Percentiles rank a stretch among this genome's conserved stretches.
Conservation (phyloP, 2,888 invertebrate species). For the Oeneis ivallda region DNA sequence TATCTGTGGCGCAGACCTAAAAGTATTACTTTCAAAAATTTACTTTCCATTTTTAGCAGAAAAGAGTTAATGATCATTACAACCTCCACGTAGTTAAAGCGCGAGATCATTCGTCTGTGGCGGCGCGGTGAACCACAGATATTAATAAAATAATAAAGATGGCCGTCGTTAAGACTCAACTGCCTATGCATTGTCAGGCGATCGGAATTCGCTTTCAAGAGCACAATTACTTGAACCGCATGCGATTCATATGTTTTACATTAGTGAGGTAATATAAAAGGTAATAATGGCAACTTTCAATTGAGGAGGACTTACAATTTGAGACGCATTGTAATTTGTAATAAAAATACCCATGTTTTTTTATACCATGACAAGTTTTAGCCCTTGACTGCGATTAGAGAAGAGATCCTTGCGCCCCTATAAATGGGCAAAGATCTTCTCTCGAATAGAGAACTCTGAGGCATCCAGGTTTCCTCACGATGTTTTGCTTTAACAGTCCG, state of each 20-base stretch:
- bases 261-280: conserved; percentile 21
- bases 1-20: too few species aligned
- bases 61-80: conserved; percentile 11
- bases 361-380: too few species aligned
- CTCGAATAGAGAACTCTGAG: too few species aligned
- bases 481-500: too few species aligned
- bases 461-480: too few species aligned
- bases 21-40: background rate
- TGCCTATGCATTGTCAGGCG: conserved; percentile 61
- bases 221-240: conserved; percentile 39
- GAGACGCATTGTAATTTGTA: background rate
- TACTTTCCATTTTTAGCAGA: background rate
- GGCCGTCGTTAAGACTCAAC: conserved; percentile 57
- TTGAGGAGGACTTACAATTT: background rate
- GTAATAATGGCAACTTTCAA: conserved; percentile 13
- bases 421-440: too few species aligned
- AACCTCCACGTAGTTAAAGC: conserved; percentile 36
- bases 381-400: too few species aligned
- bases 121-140: conserved; percentile 66
- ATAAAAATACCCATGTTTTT: background rate
- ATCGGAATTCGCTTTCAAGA: conserved; percentile 51
- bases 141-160: conserved; percentile 62
- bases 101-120: conserved; percentile 42
- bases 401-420: too few species aligned
- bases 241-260: conserved; percentile 13